Conservation (phyloP, 2,797 vertebrate species). For the Spondyliosoma cantharus region DNA sequence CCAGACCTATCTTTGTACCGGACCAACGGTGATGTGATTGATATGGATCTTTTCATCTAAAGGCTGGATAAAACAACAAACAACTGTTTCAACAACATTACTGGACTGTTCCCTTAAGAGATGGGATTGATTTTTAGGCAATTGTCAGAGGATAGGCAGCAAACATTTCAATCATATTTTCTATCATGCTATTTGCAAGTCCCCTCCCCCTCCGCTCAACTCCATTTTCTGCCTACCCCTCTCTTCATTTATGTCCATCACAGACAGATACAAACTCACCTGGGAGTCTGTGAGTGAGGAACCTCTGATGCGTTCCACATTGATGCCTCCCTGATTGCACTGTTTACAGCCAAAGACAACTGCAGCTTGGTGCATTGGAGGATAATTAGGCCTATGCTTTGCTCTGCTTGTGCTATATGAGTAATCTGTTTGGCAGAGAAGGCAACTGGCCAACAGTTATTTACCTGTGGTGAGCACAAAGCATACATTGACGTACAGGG, state of each 20-base stretch:
- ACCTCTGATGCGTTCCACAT: constrained; percentile 73
- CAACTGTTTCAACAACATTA: constrained; percentile 37
- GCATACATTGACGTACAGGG: constrained; percentile 5
- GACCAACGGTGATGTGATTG: constrained; percentile 22
- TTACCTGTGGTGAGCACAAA: constrained; percentile 32
- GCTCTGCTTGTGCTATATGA: constrained; percentile 57
- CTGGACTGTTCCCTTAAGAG: constrained; percentile 29
- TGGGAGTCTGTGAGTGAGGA: constrained; percentile 71
- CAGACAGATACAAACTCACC: constrained; percentile 66
- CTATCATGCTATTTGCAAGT: constrained; percentile 49
- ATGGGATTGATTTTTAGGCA: constrained; percentile 47
- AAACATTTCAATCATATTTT: constrained; percentile 59
- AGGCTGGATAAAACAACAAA: constrained; percentile 49
- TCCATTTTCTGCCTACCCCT: constrained; percentile 51
- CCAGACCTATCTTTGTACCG: background rate
- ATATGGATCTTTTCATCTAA: constrained; percentile 36
- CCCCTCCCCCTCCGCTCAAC: constrained; percentile 31
- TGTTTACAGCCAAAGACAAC: constrained; percentile 78
- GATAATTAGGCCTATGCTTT: constrained; percentile 72
- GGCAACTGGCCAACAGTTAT: constrained; percentile 45
- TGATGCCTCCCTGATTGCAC: constrained; percentile 76
- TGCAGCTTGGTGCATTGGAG: constrained; percentile 64
- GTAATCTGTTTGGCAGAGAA: constrained; percentile 55
- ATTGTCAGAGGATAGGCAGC: constrained; percentile 37
- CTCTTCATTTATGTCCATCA: constrained; percentile 70